These are phyloP conservation scores for Halcyon senegalensis DNA, from an alignment of 2,113 vertebrate genomes.

Conservation along the genomic window DNA sequence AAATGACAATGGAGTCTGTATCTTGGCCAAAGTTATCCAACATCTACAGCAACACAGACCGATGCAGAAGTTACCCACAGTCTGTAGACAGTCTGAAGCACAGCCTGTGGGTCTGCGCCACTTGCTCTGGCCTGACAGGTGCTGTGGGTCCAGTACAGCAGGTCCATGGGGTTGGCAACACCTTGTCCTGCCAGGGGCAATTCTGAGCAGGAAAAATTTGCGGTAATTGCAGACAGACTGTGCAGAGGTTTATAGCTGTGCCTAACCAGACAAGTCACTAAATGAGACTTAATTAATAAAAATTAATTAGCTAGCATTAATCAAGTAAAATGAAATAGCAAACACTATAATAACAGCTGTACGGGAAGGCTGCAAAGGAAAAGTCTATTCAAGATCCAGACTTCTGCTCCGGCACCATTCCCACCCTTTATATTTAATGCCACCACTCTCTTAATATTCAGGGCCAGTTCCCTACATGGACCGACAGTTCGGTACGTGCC, in stretches of 20 bases:
- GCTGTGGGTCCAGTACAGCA: rapidly evolving
- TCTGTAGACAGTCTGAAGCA: background rate
- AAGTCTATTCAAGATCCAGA: background rate
- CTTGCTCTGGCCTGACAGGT: rapidly evolving
- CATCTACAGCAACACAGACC: rapidly evolving
- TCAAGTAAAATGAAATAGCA: background rate
- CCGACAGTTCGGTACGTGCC: background rate
- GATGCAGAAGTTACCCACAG: background rate
- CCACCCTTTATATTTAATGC: background rate
- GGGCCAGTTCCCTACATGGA: background rate
- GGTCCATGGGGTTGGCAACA: rapidly evolving
- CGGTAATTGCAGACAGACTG: background rate
- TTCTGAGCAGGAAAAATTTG: background rate
- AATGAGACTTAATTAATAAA: constrained; percentile 1
- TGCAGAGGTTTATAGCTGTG: background rate
- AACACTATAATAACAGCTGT: background rate
- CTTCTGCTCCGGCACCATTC: background rate
- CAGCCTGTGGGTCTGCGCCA: rapidly evolving
- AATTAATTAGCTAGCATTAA: background rate
- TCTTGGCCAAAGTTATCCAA: background rate
- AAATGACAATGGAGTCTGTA: background rate
- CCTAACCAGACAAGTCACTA: background rate
- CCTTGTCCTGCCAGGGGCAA: background rate
- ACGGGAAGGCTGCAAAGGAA: background rate
- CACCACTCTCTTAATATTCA: background rate